These are phyloP conservation scores for Philotrypesis tridentata DNA, from an alignment of 1,140 invertebrate species.

Conservation along the genomic window DNA sequence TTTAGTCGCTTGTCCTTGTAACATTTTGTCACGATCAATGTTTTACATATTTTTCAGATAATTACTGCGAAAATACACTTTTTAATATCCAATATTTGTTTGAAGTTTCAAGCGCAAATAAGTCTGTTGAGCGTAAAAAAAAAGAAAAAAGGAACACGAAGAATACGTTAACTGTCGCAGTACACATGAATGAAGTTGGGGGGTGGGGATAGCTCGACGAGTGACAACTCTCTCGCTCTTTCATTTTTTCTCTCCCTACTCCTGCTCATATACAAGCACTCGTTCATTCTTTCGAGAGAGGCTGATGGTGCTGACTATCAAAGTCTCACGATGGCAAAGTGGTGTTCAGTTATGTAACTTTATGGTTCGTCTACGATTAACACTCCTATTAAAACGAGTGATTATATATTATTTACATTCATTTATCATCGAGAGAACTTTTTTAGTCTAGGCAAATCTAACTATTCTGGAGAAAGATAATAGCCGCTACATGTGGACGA, in stretches of 20 bases:
- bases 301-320: neutral
- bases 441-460: neutral
- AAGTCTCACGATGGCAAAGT: slow-evolving; percentile 21
- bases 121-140: neutral
- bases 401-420: slow-evolving; percentile 7
- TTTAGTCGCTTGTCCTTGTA: too few relatives aligned
- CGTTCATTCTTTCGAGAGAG: neutral
- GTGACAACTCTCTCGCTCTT: neutral
- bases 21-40: too few relatives aligned
- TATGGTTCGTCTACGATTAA: neutral
- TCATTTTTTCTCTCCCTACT: slow-evolving; percentile 17
- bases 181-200: neutral
- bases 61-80: neutral
- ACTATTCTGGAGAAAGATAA: neutral
- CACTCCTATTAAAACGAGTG: neutral
- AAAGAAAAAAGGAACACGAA: neutral
- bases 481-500: neutral
- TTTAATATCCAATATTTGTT: neutral
- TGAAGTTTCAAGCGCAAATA: neutral
- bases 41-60: neutral
- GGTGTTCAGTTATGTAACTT: neutral
- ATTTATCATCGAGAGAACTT: neutral
- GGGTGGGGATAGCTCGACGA: slow-evolving; percentile 4
- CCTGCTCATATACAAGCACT: neutral
- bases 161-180: neutral